These are phyloP conservation scores for Dipodomys stephensi DNA, from an alignment of 2,113 vertebrate genomes.

Conservation along the genomic window DNA sequence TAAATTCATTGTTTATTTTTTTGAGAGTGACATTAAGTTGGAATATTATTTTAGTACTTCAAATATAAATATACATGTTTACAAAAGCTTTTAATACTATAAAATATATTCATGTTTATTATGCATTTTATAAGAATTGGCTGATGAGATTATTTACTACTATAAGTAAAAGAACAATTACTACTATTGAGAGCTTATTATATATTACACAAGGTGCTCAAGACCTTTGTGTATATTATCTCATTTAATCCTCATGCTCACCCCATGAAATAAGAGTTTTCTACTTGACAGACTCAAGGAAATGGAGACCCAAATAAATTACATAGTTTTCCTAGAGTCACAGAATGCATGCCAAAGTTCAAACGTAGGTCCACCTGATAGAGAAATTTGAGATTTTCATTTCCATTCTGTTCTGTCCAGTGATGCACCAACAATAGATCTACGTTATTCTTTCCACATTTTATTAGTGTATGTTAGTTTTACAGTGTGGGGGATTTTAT, in stretches of 20 bases:
- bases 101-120: not conserved
- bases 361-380: not conserved
- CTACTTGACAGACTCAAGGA: not conserved
- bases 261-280: not conserved
- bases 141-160: not conserved
- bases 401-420: not conserved
- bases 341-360: not conserved
- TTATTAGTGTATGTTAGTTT: too few relatives aligned
- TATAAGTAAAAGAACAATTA: not conserved
- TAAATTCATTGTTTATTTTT: too few relatives aligned
- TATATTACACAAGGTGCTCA: not conserved
- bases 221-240: not conserved
- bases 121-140: conserved; percentile 8
- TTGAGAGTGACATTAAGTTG: too few relatives aligned
- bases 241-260: not conserved
- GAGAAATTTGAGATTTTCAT: not conserved
- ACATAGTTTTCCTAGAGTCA: not conserved
- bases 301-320: not conserved
- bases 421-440: not conserved
- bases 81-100: not conserved
- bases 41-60: too few relatives aligned
- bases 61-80: too few relatives aligned
- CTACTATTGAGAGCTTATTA: not conserved
- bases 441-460: too few relatives aligned
- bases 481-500: too few relatives aligned